Evolutionary conservation across 2,113 vertebrate species (phyloP).

Genomic region (Podarcis raffonei): DNA sequence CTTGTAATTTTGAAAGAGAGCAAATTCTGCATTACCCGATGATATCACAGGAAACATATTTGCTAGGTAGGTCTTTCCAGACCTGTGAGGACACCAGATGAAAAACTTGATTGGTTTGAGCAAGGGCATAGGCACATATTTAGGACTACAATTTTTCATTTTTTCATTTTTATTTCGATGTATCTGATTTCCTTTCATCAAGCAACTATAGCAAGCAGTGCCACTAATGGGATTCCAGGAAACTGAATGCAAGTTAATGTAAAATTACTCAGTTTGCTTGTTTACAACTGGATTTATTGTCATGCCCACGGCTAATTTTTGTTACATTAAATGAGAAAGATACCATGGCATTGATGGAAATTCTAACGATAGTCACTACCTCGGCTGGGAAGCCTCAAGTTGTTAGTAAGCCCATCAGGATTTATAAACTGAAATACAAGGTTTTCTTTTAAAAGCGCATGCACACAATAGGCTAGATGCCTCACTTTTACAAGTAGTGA

Average conservation of each 20-base stretch:
- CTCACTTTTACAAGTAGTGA: neutral
- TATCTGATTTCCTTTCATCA: neutral
- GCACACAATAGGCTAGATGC: neutral
- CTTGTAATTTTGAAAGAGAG: neutral
- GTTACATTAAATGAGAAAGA: neutral
- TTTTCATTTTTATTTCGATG: neutral
- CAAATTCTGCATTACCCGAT: neutral
- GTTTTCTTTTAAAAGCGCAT: neutral
- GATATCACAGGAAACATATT: neutral
- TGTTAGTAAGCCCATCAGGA: neutral
- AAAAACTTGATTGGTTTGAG: neutral
- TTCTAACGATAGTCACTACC: neutral
- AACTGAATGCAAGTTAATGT: constrained; percentile 1
- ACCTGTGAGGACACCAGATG: neutral
- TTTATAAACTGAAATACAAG: neutral
- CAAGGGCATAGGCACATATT: neutral
- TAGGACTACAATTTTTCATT: neutral
- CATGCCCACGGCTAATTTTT: neutral
- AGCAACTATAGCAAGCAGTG: neutral
- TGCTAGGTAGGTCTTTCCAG: constrained; percentile 1
- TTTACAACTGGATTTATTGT: constrained; percentile 14
- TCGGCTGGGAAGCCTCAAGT: neutral
- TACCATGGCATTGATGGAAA: neutral
- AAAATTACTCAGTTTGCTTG: constrained; percentile 3
- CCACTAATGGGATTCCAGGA: neutral